Base-by-base conservation (phyloP, 2,888 invertebrate species). In the Muschampia plurimacula region DNA sequence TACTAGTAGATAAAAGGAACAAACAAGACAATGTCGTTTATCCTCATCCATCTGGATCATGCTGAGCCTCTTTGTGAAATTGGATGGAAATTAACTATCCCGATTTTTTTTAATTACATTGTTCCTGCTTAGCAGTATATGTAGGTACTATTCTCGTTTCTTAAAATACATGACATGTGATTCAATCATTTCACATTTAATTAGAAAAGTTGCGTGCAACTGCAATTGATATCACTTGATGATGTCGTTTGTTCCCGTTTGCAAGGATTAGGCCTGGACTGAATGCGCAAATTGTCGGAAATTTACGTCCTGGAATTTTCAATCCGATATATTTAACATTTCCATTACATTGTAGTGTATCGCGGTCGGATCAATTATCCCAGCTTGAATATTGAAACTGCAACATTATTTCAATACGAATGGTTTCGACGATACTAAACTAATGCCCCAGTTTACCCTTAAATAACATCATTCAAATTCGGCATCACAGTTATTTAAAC, bases 141-240 rank as follows among this genome's bases (percentile, higher is more conserved):
- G 22, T 6, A 39, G 10, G 10, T 44, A 44, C 10, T 44, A 10
- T 44, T 44, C 44, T 10, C 10, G 44, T 10, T 44, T 44, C 10
- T 9, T 9, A 44, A 9, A 44, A 44, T 44, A 10, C 10, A 10
- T 10, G 10, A 46, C 22, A 2, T 46, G 4, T 46, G 52, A n/a
- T 52, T 52, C 7, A 7, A 52, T 52, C 2, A 22, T 55, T 55
- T 55, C 55, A 55, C 22, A 55, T 55, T 55, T 8, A 55, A 55
- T 22, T 55, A 9, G 9, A 22, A 22, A 22, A 22, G 55, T 55
- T 22, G 22, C 22, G 84, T 83, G 84, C 88, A 86, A 85, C 86
- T 88, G 89, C 86, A 87, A 85, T 86, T 86, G 88, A 90, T 89
- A 87, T 86, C 87, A 89, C 87, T 90, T 89, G 88, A 85, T 87